Evolutionary conservation across 1,140 invertebrate species (phyloP), one percentile per base, ranked within the genome.

Genomic region (Tetranychus urticae): DNA sequence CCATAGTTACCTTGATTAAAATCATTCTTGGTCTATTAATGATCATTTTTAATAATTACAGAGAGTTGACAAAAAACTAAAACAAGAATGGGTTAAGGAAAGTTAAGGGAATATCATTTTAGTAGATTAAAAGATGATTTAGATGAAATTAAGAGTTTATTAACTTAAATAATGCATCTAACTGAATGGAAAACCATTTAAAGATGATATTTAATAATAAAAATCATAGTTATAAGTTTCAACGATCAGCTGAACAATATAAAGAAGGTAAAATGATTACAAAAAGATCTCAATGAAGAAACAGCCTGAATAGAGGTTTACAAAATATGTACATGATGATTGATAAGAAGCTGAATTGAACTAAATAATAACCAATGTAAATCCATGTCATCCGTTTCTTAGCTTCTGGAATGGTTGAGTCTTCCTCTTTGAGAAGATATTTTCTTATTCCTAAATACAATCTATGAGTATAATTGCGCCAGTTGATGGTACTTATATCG

Each of bases 401-500:
- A 6, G 61, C 61, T 50, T 47, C 52, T 6, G 42, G 42, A n/a
- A 62, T 50, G n/a, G 33, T 65, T n/a, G 58, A 60, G 34, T 65
- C 64, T 37, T 62, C 61, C 37, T 65, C 64, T 23, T 65, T 65
- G 6, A 65, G 23, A 33, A 65, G 35, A 47, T 65, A 61, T 34
- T 62, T 58, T 58, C 64, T 5, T 34, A 60, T 60, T n/a, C 52
- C 60, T 14, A 56, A 10, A 33, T 57, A 61, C 10, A 55, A 46
- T 14, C 35, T 50, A 56, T 60, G 10, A 57, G 86, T 73, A 66
- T 82, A 87, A 0, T 72, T 66, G 50, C 79, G 75, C 81, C 83
- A 86, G 59, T 80, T 71, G 1, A 85, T 69, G 14, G 72, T 69
- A 2, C 73, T 74, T 23, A 90, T 79, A 72, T 89, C 75, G 68